Evolutionary conservation across 2,888 invertebrate species (phyloP).

Genomic region (Autographa pulchrina): DNA sequence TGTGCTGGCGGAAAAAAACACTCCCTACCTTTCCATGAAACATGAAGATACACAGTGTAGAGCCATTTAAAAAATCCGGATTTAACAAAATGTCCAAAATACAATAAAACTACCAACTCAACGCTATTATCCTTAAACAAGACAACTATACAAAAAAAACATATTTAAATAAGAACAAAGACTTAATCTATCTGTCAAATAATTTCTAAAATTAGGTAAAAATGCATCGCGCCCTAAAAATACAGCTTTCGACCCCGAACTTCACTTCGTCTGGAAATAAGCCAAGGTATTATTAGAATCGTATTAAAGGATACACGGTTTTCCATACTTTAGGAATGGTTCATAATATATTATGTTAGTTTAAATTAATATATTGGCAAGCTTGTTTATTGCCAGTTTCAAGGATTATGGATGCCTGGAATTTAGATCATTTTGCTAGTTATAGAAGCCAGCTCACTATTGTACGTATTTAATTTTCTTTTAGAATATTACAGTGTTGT

Average conservation of each 20-base stretch:
- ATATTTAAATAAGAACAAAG: neutral
- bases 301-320: slow-evolving; percentile 54
- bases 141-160: no score
- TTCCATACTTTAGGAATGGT: slow-evolving; percentile 43
- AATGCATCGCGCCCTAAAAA: slow-evolving; percentile 31
- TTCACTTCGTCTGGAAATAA: slow-evolving; percentile 43
- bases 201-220: slow-evolving; percentile 29
- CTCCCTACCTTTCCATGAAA: no score
- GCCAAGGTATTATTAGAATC: slow-evolving; percentile 56
- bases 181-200: neutral
- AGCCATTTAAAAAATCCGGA: no score
- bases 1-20: no score
- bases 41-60: no score
- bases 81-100: no score
- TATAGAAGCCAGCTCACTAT: no score
- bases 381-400: neutral
- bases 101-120: no score
- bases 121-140: no score
- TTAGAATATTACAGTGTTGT: no score
- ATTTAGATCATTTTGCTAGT: neutral
- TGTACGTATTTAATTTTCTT: no score
- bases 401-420: neutral
- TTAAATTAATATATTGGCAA: neutral
- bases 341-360: slow-evolving; percentile 24
- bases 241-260: slow-evolving; percentile 51